phyloP scores from a whole-genome alignment of 2,888 invertebrate genomes.

The Exocentrus adspersus region DNA sequence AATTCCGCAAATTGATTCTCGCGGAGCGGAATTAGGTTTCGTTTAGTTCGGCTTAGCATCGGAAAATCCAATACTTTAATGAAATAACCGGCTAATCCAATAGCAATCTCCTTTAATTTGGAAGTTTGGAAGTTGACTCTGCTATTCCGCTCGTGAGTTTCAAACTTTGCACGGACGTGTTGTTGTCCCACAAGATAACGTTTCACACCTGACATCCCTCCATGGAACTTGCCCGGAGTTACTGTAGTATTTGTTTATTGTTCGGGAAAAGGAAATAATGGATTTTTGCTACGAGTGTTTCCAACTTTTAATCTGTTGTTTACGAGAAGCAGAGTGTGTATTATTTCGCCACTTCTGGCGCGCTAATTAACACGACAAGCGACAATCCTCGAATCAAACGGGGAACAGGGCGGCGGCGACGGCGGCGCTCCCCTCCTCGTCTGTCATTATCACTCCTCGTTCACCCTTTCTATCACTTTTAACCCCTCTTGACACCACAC shows the following conservation, averaged over 20 bases:
- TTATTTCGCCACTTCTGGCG: too few relatives aligned
- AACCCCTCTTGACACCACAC: background rate
- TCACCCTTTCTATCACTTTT: background rate
- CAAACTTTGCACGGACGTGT: background rate
- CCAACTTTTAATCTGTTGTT: too few relatives aligned
- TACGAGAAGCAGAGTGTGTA: too few relatives aligned
- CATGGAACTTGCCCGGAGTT: background rate
- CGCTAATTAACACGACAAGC: too few relatives aligned
- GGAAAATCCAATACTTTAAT: constrained; percentile 9
- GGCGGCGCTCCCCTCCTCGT: background rate
- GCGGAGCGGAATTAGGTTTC: background rate
- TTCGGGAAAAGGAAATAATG: too few relatives aligned
- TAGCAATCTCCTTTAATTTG: constrained; percentile 2
- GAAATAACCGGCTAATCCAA: constrained; percentile 3
- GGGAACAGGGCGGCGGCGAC: too few relatives aligned
- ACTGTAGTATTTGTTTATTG: too few relatives aligned
- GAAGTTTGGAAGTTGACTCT: constrained; percentile 1
- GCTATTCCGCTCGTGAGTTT: background rate
- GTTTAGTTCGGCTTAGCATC: background rate
- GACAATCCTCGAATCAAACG: too few relatives aligned
- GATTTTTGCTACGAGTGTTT: too few relatives aligned
- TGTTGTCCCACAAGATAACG: background rate
- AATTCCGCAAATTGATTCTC: background rate
- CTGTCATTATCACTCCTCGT: background rate
- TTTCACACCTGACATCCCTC: background rate